A percentile compares a stretch with the other conserved stretches of the same genome.
Evolutionary conservation across 2,888 invertebrate species (phyloP).

Genomic region (Scaptomyza reducta): DNA sequence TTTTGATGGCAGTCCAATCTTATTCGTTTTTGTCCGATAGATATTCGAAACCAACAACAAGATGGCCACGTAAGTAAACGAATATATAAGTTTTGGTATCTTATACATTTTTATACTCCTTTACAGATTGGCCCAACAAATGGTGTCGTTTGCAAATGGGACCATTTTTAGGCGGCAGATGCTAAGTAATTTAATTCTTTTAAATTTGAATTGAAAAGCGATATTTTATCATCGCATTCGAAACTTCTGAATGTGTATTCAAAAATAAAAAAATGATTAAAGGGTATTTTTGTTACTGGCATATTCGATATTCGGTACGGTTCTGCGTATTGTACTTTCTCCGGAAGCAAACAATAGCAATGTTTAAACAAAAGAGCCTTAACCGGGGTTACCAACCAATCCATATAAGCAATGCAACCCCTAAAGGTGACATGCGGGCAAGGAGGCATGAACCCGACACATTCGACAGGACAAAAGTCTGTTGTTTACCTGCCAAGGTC

Average conservation of each 20-base stretch:
- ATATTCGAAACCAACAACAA: neutral
- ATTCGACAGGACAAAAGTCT: constrained; percentile 48
- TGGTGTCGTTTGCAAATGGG: constrained; percentile 24
- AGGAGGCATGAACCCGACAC: neutral
- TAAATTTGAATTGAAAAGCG: too few species aligned
- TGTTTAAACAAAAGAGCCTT: constrained; percentile 15
- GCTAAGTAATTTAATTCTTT: too few species aligned
- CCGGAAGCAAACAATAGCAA: neutral
- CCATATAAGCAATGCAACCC: too few species aligned
- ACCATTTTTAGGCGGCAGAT: constrained; percentile 14
- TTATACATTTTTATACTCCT: neutral
- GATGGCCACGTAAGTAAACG: neutral
- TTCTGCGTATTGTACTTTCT: too few species aligned
- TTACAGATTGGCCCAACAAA: neutral
- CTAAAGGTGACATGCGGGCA: neutral
- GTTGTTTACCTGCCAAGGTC: constrained; percentile 47
- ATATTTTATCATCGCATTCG: too few species aligned
- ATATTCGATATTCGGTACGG: too few species aligned
- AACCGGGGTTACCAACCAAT: neutral
- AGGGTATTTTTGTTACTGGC: neutral
- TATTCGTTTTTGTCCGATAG: too few species aligned
- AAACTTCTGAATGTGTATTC: too few species aligned
- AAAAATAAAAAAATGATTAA: too few species aligned
- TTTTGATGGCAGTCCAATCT: neutral
- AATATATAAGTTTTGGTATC: neutral